A percentile compares a stretch with the other conserved stretches of the same genome.
Conservation (phyloP, 2,888 invertebrate genomes). For the Sphaerophoria taeniata region DNA sequence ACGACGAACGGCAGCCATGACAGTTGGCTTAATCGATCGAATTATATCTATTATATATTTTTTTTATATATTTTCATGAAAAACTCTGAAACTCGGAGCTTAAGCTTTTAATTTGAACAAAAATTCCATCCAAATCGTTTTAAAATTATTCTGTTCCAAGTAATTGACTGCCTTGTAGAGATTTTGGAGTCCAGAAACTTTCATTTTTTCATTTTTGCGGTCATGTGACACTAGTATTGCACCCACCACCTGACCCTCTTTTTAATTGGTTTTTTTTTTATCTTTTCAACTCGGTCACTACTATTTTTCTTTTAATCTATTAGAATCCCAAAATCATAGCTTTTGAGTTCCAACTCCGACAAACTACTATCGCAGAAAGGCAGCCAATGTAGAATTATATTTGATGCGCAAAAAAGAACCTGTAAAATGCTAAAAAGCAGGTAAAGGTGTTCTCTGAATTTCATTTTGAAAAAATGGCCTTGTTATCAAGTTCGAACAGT, state of each 20-base stretch:
- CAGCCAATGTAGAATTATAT: neutral
- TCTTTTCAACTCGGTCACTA: conserved; percentile 25
- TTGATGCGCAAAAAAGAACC: neutral
- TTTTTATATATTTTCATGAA: neutral
- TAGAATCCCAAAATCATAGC: too few species aligned
- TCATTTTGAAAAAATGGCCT: neutral
- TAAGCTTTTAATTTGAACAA: too few species aligned
- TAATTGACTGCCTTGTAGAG: neutral
- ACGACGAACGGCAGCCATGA: conserved; percentile 66
- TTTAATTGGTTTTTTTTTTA: conserved; percentile 17
- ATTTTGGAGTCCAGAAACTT: neutral
- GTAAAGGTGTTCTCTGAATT: neutral
- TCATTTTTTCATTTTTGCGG: conserved; percentile 57
- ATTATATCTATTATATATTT: conserved; percentile 52
- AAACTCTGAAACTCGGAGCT: neutral
- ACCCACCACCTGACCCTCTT: conserved; percentile 73
- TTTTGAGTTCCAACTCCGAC: too few species aligned
- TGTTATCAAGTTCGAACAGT: neutral
- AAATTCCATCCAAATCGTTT: too few species aligned
- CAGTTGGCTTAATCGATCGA: conserved; percentile 72
- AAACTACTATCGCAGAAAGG: neutral
- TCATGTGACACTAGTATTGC: conserved; percentile 74
- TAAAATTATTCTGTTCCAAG: too few species aligned
- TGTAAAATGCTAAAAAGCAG: neutral
- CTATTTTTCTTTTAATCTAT: conserved; percentile 12